Conservation (phyloP, 2,888 invertebrate species). For the Formica aserva region DNA sequence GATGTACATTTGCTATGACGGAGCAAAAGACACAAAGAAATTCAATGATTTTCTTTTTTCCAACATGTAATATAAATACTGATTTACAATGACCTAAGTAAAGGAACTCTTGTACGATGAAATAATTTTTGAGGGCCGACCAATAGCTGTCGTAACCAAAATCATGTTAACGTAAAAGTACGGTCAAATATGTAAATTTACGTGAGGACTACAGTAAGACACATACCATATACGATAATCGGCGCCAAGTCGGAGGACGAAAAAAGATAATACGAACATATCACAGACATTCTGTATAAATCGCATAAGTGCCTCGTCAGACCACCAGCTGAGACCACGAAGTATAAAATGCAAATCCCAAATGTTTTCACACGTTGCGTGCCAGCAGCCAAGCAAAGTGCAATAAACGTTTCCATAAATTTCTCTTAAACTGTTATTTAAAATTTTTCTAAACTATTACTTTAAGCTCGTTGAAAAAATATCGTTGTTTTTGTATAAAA, state of each 20-base stretch:
- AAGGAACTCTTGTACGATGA: neutral
- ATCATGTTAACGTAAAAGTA: neutral
- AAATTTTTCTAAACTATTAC: neutral
- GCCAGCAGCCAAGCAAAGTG: neutral
- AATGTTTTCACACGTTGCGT: neutral
- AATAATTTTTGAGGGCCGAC: slow-evolving; percentile 3
- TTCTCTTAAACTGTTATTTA: neutral
- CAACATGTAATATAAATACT: neutral
- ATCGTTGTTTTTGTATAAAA: neutral
- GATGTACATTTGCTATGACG: neutral
- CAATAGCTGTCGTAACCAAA: neutral
- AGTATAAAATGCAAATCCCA: slow-evolving; percentile 35
- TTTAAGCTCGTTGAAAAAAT: neutral
- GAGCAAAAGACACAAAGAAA: neutral
- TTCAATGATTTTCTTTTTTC: neutral
- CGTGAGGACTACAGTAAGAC: neutral
- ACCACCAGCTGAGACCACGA: slow-evolving; percentile 27
- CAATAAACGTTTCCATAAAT: neutral
- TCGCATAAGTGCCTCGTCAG: slow-evolving; percentile 3
- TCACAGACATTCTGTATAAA: slow-evolving; percentile 34
- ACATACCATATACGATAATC: neutral
- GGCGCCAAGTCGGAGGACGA: neutral
- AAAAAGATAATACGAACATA: neutral
- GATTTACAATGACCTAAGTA: neutral
- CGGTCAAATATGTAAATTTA: neutral